Evolutionary conservation across 2,888 invertebrate genomes (phyloP), one percentile per base, ranked within the genome.

Genomic region (Caenorhabditis sp.): DNA sequence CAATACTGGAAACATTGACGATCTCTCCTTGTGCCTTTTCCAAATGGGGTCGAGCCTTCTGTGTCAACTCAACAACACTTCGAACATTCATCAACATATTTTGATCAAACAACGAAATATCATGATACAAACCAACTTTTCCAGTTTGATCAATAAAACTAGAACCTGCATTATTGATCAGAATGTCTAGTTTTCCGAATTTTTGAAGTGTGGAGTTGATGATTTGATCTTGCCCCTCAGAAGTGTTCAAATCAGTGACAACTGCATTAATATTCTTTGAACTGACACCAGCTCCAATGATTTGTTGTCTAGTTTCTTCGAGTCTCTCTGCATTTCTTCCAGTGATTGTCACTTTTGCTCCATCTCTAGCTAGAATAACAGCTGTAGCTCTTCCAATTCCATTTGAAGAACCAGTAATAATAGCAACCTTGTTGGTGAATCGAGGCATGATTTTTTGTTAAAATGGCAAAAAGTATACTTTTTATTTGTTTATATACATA

Each of bases 321-420:
- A 59, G 14, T 14, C 36, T 1, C 14, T 59, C 31, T 50, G 31
- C 4, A n/a, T 56, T 70, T 21, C 78, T 62, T 62, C 81, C 81
- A 20, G 76, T 76, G 20, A 81, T 62, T 25, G 76, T 71, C 3
- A 81, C 67, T 56, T 70, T 68, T 1, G 76, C 75, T n/a, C 76
- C 78, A 54, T 69, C 67, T 31, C 62, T 21, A 12, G 76, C 71
- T 25, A 81, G 68, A 12, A 69, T 23, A 43, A 67, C 43, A 1
- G 81, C 81, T 1, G 76, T 68, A 0, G 70, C 74, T 53, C 70
- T 50, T 27, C 81, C 81, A 59, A 79, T 81, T 23, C 81, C 81
- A 65, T 61, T 76, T 0, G 79, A 76, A 1, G 81, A 77, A 14
- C 77, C 77, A 31, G 71, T 69, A 21, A 76, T 26, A 31, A 76